Conservation (phyloP, 2,797 vertebrate species). For the Alca torda region DNA sequence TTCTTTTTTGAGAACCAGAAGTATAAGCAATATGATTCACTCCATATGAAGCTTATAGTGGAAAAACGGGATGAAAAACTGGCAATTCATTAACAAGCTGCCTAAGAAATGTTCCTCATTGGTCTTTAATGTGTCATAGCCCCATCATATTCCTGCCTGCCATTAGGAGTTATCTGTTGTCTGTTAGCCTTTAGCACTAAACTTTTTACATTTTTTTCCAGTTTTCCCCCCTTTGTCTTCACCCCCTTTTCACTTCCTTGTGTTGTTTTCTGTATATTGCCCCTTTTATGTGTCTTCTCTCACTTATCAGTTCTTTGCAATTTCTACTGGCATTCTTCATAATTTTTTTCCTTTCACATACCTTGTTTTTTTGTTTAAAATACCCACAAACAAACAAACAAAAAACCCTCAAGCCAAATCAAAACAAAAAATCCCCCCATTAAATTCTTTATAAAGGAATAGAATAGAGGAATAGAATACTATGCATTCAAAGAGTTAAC, state of each 20-base stretch:
- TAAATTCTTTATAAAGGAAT: background rate
- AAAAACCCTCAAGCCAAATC: accelerated
- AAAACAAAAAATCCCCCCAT: accelerated
- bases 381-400: accelerated
- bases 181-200: background rate
- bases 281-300: background rate
- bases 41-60: background rate
- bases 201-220: background rate
- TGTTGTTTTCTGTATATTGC: background rate
- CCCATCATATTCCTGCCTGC: background rate
- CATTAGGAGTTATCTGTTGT: background rate
- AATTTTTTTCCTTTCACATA: background rate
- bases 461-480: background rate
- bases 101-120: background rate
- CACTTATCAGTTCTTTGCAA: background rate
- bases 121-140: background rate
- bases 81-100: background rate
- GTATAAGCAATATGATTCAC: background rate
- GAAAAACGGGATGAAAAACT: background rate
- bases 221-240: accelerated
- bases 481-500: background rate
- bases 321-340: background rate
- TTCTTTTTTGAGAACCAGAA: background rate
- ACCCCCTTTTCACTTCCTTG: background rate
- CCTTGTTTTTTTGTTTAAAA: background rate